Base-by-base conservation (phyloP, 2,113 vertebrate species). In the Hypanus sabinus region DNA sequence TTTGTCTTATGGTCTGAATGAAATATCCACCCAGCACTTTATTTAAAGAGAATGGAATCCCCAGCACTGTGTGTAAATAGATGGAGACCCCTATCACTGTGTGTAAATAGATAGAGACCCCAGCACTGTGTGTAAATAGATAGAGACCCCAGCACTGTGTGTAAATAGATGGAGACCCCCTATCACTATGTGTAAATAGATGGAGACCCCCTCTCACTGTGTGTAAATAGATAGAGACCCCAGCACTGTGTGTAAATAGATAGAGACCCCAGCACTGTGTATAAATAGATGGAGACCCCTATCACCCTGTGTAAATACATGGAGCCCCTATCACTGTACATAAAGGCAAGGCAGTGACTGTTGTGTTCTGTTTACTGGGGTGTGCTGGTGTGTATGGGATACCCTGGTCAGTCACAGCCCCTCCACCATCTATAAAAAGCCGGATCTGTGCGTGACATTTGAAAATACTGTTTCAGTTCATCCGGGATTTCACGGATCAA, bases 391-490 rank as follows among this genome's bases (percentile, higher is more conserved):
- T 16, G 24, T 57, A 87, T 60, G 83, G 27, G 60, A 60, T 87
- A 87, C 57, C 57, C 81, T 55, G 27, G 46, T 20, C 2, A 57
- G 24, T 2, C 46, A 9, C 83, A n/a, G 46, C 55, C 14, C 46
- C 46, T 27, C 0, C 24, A 27, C 38, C 81, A 38, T 27, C 7
- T 8, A 8, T 46, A 85, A 38, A 11, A 85, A 3, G 24, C 80
- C 46, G 46, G 81, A 60, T 57, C 55, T 85, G 22, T 87, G 46
- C 83, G 11, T n/a, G 83, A 60, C 83, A 87, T 87, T 81, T 7
- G 79, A 81, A 81, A 81, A 81, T 81, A 81, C 38, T 81, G 79
- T 36, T 87, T 87, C 24, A 60, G 30, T 60, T 62, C 83, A 87
- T 24, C 10, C 30, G 83, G 83, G 83, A 30, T 60, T 60, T 24